Evolutionary conservation across 2,797 vertebrate genomes (phyloP).

Genomic region (Notolabrus celidotus): DNA sequence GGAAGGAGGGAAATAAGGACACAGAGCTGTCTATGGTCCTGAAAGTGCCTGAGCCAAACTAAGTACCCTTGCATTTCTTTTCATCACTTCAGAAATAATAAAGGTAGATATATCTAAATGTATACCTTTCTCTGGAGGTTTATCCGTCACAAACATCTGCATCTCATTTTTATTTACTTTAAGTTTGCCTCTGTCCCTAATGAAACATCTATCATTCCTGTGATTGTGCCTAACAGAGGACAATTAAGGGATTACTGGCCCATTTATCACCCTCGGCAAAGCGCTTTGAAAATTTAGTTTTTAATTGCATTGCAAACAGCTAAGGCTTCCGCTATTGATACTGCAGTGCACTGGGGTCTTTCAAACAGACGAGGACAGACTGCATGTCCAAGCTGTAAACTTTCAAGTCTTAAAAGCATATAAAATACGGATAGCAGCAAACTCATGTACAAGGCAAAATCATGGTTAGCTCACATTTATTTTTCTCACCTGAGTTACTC

Average conservation of each 20-base stretch:
- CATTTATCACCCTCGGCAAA: slow-evolving; percentile 80
- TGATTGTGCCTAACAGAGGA: slow-evolving; percentile 72
- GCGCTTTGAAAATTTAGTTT: slow-evolving; percentile 81
- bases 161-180: slow-evolving; percentile 64
- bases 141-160: slow-evolving; percentile 25
- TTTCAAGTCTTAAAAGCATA: slow-evolving; percentile 2
- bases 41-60: slow-evolving; percentile 29
- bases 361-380: slow-evolving; percentile 28
- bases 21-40: slow-evolving; percentile 78
- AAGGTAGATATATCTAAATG: neutral
- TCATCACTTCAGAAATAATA: neutral
- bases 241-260: slow-evolving; percentile 79
- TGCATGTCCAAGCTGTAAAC: slow-evolving; percentile 21
- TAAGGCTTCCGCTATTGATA: slow-evolving; percentile 76
- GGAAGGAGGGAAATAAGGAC: neutral
- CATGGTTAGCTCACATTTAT: neutral
- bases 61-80: neutral
- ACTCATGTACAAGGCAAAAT: neutral
- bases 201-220: slow-evolving; percentile 67
- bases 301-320: slow-evolving; percentile 81
- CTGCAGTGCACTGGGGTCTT: slow-evolving; percentile 55
- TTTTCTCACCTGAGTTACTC: neutral
- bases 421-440: neutral
- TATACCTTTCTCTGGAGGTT: neutral
- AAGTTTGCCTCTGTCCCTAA: slow-evolving; percentile 46